phyloP scores from a whole-genome alignment of 2,797 vertebrate species.

The Mus minutoides region DNA sequence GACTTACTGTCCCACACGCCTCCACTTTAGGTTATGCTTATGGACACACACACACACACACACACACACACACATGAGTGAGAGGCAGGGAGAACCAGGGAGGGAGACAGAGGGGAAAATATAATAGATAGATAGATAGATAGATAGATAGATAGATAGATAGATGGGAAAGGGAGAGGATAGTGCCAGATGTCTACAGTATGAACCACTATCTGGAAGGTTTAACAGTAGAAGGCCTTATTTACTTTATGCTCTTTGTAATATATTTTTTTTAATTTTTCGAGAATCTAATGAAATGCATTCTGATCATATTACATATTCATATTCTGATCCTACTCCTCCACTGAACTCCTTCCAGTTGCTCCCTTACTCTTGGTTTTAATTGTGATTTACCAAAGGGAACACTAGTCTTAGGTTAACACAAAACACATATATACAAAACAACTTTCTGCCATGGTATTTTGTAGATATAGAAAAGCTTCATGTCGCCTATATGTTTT shows the following conservation, averaged over 20 bases:
- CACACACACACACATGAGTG: neutral
- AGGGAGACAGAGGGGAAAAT: neutral
- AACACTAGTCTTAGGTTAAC: neutral
- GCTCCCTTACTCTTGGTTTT: neutral
- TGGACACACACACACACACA: neutral
- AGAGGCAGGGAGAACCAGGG: neutral
- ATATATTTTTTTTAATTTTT: neutral
- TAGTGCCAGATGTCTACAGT: neutral
- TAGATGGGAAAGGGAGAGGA: neutral
- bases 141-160: neutral
- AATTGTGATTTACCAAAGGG: slow-evolving; percentile 25
- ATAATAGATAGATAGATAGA: neutral
- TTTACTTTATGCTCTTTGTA: neutral
- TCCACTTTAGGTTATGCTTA: neutral
- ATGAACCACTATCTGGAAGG: slow-evolving; percentile 12
- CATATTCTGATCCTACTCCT: neutral
- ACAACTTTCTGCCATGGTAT: neutral
- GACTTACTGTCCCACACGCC: neutral
- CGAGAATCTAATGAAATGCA: neutral
- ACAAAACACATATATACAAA: neutral
- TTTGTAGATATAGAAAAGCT: neutral
- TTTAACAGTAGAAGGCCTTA: slow-evolving; percentile 17
- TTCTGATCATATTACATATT: neutral
- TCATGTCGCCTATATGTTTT: neutral
- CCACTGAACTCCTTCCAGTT: neutral